Evolutionary conservation across 2,113 vertebrate genomes (phyloP).

Genomic region (Thamnophis sirtalis): DNA sequence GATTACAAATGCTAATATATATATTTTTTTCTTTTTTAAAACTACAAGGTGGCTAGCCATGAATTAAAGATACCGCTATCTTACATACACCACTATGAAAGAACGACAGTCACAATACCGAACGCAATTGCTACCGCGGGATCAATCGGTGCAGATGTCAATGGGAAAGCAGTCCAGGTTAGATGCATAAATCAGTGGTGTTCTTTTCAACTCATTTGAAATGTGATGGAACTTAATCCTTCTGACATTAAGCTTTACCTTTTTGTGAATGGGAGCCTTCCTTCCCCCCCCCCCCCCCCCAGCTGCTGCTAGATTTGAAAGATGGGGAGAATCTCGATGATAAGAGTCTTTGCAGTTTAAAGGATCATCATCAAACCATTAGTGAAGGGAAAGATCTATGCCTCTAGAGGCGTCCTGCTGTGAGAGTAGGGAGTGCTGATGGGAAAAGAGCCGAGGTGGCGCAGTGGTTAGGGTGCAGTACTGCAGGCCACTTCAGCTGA

Average conservation of each 20-base stretch:
- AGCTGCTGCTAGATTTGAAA: background rate
- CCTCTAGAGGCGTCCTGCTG: too few species aligned
- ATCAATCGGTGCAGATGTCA: conserved; percentile 77
- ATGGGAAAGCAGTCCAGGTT: conserved; percentile 84
- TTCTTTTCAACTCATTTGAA: background rate
- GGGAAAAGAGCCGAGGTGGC: too few species aligned
- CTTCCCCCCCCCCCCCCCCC: too few species aligned
- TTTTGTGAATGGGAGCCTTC: background rate
- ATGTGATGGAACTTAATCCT: background rate
- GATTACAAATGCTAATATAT: background rate
- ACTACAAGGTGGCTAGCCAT: conserved; percentile 73
- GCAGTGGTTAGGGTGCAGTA: too few species aligned
- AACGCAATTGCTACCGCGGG: conserved; percentile 75
- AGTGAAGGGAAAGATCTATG: background rate
- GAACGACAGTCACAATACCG: conserved; percentile 76
- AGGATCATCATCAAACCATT: background rate
- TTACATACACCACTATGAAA: conserved; percentile 77
- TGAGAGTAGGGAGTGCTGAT: background rate
- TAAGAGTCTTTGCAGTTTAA: background rate
- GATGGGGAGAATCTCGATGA: background rate
- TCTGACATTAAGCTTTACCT: background rate
- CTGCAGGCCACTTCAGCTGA: too few species aligned
- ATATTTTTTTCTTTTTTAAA: conserved; percentile 26
- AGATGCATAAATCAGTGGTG: background rate
- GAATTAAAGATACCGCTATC: conserved; percentile 76